A percentile compares a stretch with the other conserved stretches of the same genome.
Conservation (phyloP, 1,140 invertebrate species). For the Panulirus ornatus region DNA sequence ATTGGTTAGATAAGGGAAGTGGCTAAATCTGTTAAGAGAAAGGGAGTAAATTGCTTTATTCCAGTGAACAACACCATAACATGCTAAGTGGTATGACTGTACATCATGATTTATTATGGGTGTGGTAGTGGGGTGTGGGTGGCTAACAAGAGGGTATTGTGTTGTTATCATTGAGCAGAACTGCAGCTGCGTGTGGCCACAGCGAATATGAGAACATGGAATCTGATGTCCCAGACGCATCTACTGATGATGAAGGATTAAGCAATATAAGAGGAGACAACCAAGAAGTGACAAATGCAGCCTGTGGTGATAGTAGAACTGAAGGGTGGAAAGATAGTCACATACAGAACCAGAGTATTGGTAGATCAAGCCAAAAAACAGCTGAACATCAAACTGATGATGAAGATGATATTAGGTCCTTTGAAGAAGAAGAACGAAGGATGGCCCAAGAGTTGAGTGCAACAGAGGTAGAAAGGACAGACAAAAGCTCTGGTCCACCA, state of each 20-base stretch:
- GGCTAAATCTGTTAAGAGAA: background rate
- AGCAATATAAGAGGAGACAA: constrained; percentile 5
- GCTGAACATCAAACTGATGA: constrained; percentile 67
- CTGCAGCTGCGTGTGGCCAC: constrained; percentile 49
- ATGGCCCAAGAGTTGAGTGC: constrained; percentile 77
- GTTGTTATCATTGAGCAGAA: constrained; percentile 41
- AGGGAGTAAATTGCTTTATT: background rate
- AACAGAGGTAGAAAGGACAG: constrained; percentile 30
- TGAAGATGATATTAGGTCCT: constrained; percentile 77
- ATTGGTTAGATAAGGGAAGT: too few species aligned
- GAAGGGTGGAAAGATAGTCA: constrained; percentile 3
- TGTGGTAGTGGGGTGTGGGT: background rate
- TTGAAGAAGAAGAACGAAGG: constrained; percentile 80
- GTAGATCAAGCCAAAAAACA: constrained; percentile 27
- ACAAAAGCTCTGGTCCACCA: constrained; percentile 34
- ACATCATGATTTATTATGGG: background rate
- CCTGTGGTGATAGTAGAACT: background rate
- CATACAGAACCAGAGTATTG: background rate
- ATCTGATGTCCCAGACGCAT: constrained; percentile 56
- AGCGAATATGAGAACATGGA: constrained; percentile 68
- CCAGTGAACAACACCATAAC: background rate
- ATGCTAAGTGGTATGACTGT: background rate
- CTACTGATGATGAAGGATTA: constrained; percentile 60
- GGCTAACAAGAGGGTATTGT: constrained; percentile 8
- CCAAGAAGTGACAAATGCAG: background rate